Evolutionary conservation across 2,888 invertebrate genomes (phyloP).

Genomic region (Cantharis rufa): DNA sequence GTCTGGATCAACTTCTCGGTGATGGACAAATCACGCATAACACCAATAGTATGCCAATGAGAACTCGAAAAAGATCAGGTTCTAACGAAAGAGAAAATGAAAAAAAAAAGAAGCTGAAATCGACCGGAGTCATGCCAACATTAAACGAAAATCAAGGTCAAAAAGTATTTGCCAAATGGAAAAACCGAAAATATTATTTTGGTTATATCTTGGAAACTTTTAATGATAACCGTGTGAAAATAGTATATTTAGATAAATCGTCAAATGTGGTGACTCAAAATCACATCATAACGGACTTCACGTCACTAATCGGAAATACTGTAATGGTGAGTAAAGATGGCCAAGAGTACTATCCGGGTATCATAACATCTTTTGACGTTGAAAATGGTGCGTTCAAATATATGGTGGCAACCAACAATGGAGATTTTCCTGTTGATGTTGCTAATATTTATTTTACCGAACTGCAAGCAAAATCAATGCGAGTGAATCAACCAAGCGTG

Average conservation of each 20-base stretch:
- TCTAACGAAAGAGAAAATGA: neutral
- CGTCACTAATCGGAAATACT: constrained; percentile 60
- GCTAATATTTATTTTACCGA: constrained; percentile 60
- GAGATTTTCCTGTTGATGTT: constrained; percentile 59
- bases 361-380: constrained; percentile 51
- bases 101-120: neutral
- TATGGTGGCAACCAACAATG: constrained; percentile 45
- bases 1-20: constrained; percentile 18
- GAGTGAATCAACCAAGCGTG: constrained; percentile 44
- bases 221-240: constrained; percentile 63
- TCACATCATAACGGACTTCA: constrained; percentile 59
- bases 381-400: constrained; percentile 57
- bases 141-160: constrained; percentile 7
- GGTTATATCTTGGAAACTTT: constrained; percentile 64
- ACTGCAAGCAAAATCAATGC: constrained; percentile 59
- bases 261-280: constrained; percentile 63
- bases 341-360: constrained; percentile 59
- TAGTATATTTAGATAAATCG: constrained; percentile 68
- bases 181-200: constrained; percentile 69
- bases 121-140: neutral
- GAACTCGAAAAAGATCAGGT: neutral
- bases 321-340: constrained; percentile 60
- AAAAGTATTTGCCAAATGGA: constrained; percentile 68
- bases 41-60: neutral
- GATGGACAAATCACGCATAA: neutral